Conservation (phyloP, 2,797 vertebrate species). For the Betta splendens region DNA sequence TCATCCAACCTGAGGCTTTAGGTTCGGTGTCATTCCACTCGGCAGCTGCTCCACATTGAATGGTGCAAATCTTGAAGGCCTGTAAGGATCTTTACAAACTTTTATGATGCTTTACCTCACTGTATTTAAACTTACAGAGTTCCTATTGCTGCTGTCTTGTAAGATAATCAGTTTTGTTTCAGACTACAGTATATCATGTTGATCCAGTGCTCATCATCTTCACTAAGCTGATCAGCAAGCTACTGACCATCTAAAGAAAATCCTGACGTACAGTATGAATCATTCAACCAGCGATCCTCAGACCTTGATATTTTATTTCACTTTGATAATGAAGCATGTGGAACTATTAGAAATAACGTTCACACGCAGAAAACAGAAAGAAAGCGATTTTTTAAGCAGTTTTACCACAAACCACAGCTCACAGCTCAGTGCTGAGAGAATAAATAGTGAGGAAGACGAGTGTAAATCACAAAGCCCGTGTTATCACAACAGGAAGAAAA, state of each 20-base stretch:
- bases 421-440: slow-evolving; percentile 5
- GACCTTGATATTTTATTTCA: not conserved
- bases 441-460: not conserved
- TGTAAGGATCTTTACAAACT: slow-evolving; percentile 3
- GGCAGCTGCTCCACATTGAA: slow-evolving; percentile 46
- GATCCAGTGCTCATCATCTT: slow-evolving; percentile 4
- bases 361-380: not conserved
- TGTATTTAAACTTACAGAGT: slow-evolving; percentile 28
- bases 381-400: slow-evolving; percentile 6
- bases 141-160: slow-evolving; percentile 26
- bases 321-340: not conserved
- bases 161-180: slow-evolving; percentile 18
- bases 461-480: slow-evolving; percentile 2
- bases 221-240: not conserved
- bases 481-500: slow-evolving; percentile 32
- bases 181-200: slow-evolving; percentile 3
- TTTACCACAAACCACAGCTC: slow-evolving; percentile 32
- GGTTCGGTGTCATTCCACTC: too few species aligned
- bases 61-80: slow-evolving; percentile 4
- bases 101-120: slow-evolving; percentile 42
- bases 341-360: slow-evolving; percentile 2
- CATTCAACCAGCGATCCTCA: not conserved
- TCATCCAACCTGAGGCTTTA: too few species aligned
- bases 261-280: too few species aligned
- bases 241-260: not conserved